Evolutionary conservation across 2,888 invertebrate species (phyloP).

Genomic region (Monochamus alternatus): DNA sequence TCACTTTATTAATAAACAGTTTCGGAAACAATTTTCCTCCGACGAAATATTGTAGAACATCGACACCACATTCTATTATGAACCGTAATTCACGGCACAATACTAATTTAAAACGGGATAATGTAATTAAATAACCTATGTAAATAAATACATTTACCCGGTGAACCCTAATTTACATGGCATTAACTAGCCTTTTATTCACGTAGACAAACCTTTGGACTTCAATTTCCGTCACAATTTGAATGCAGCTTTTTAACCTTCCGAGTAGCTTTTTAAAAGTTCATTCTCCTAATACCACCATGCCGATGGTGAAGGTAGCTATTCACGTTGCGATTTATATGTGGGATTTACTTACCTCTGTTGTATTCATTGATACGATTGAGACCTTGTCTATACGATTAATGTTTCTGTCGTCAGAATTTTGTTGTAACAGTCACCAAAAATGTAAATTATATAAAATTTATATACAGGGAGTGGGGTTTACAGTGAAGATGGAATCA

Average conservation of each 20-base stretch:
- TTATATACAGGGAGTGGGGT: too few relatives aligned
- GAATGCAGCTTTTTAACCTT: slow-evolving; percentile 40
- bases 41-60: too few relatives aligned
- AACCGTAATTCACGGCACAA: slow-evolving; percentile 24
- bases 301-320: background rate
- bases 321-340: background rate
- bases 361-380: too few relatives aligned
- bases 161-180: slow-evolving; percentile 46
- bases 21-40: too few relatives aligned
- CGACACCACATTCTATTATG: background rate
- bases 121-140: slow-evolving; percentile 46
- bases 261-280: slow-evolving; percentile 14
- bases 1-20: too few relatives aligned
- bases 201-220: slow-evolving; percentile 39
- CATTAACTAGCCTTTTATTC: slow-evolving; percentile 50
- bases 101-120: slow-evolving; percentile 33
- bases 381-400: too few relatives aligned
- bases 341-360: too few relatives aligned
- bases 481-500: too few relatives aligned
- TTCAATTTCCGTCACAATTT: slow-evolving; percentile 47
- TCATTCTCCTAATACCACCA: background rate
- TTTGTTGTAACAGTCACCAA: too few relatives aligned
- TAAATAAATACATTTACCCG: slow-evolving; percentile 46
- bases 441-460: too few relatives aligned
- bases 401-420: too few relatives aligned